phyloP scores from a whole-genome alignment of 1,140 invertebrate species.

The Zophobas morio region DNA sequence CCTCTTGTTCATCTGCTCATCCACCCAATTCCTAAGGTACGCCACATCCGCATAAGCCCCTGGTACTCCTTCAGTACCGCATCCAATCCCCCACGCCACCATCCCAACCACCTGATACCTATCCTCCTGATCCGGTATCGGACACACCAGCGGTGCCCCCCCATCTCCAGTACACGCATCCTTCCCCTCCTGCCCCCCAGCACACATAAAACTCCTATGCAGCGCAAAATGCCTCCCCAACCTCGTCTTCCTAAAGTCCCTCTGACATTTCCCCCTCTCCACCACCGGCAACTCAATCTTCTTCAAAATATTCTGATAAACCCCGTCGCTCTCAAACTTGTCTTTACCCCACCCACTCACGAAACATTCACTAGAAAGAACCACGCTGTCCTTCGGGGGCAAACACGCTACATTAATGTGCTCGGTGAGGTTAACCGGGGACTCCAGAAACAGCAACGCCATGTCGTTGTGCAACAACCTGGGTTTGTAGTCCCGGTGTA shows the following conservation, averaged over 20 bases:
- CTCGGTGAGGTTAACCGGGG: slow-evolving; percentile 69
- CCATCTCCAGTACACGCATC: slow-evolving; percentile 80
- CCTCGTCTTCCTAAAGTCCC: slow-evolving; percentile 72
- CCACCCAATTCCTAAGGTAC: slow-evolving; percentile 73
- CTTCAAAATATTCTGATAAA: slow-evolving; percentile 73
- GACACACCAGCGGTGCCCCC: slow-evolving; percentile 76
- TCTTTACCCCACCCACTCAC: slow-evolving; percentile 79
- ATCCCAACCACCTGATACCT: slow-evolving; percentile 73
- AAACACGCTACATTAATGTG: slow-evolving; percentile 71
- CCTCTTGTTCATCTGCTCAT: slow-evolving; percentile 61
- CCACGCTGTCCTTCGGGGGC: slow-evolving; percentile 58
- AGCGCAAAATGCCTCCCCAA: slow-evolving; percentile 75
- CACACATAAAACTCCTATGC: slow-evolving; percentile 79
- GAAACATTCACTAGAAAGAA: slow-evolving; percentile 67
- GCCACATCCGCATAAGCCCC: slow-evolving; percentile 79
- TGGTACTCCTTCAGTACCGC: slow-evolving; percentile 72
- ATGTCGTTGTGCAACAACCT: slow-evolving; percentile 77
- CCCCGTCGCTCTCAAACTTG: slow-evolving; percentile 69
- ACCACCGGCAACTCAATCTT: slow-evolving; percentile 77
- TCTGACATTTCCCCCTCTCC: slow-evolving; percentile 70
- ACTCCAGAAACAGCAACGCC: slow-evolving; percentile 76
- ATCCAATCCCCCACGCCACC: slow-evolving; percentile 80
- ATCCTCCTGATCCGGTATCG: slow-evolving; percentile 62
- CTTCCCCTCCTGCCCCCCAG: slow-evolving; percentile 76
- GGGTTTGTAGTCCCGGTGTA: slow-evolving; percentile 60